A percentile compares a stretch with the other conserved stretches of the same genome.
These are phyloP conservation scores for Pelobates cultripes DNA, from an alignment of 2,797 vertebrate species.

Conservation along the genomic window DNA sequence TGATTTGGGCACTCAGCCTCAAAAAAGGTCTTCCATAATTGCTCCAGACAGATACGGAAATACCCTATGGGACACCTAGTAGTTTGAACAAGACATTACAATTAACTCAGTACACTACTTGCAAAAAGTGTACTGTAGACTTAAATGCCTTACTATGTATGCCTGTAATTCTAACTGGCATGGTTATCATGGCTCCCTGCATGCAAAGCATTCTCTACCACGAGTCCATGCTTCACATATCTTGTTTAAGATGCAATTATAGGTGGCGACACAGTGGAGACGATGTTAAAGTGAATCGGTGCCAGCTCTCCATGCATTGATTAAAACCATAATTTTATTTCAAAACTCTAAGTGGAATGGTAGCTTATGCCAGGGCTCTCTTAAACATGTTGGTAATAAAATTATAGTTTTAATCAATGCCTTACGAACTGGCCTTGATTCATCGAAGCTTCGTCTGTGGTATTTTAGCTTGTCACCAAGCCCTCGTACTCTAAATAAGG, in stretches of 20 bases:
- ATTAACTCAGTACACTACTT: neutral
- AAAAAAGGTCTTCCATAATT: too few species aligned
- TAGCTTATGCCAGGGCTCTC: constrained; percentile 23
- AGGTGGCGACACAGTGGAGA: constrained; percentile 34
- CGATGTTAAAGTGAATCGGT: constrained; percentile 12
- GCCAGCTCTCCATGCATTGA: constrained; percentile 43
- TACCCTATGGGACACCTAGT: too few species aligned
- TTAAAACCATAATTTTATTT: constrained; percentile 44
- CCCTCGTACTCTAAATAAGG: neutral
- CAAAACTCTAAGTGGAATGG: constrained; percentile 26
- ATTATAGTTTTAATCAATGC: constrained; percentile 51
- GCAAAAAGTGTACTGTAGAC: neutral
- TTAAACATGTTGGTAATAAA: constrained; percentile 41
- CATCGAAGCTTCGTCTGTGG: neutral
- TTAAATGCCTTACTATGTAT: neutral
- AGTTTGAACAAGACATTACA: too few species aligned
- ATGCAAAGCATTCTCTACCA: neutral
- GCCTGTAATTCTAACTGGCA: neutral
- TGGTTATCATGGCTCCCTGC: neutral
- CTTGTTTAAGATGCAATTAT: constrained; percentile 26
- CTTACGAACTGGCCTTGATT: neutral
- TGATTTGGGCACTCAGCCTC: too few species aligned
- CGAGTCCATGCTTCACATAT: neutral
- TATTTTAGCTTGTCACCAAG: neutral
- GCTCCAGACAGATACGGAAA: too few species aligned